Evolutionary conservation across 2,797 vertebrate genomes (phyloP), one percentile per base, ranked within the genome.

Genomic region (Cyclura pinguis): DNA sequence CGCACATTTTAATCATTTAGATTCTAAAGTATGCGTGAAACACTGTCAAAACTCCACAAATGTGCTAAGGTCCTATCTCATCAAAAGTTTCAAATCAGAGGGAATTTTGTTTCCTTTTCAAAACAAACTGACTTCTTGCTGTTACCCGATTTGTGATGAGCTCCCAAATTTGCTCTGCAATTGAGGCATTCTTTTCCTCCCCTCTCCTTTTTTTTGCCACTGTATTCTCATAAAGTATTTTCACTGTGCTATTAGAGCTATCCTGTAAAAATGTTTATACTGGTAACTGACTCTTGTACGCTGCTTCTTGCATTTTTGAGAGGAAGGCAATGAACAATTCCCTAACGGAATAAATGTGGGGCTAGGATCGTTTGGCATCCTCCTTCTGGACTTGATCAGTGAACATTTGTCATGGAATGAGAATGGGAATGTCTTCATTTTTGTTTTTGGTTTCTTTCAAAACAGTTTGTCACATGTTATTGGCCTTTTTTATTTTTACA

Each of bases 381-480:
- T 38, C 27, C 10, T 80, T 55, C 35, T 35, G 69, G 35, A 72
- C 50, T 55, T 29, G n/a, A 72, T 47, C 10, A 29, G 42, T 80
- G 67, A 69, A 85, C 57, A 72, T 72, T 38, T 80, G 32, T 29
- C 50, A n/a, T 22, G 6, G 62, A 7, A 32, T 72, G 84, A 18
- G 32, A 47, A 42, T 57, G 84, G 27, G 32, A 57, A 42, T 57
- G 57, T 47, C 6, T 67, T n/a, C 52, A 80, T 85, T 72, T 80
- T 69, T 38, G 6, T 55, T 69, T 85, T 69, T 47, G 1, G 14
- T 20, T n/a, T 50, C 35, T 85, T 64, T 89, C 55, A 76, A 83
- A 89, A 85, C 29, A 72, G 62, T n/a, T 80, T 67, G 27, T 80
- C 18, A 22, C 27, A 57, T 85, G 42, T 85, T 80, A 62, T 84